Conservation (phyloP, 2,888 invertebrate species). For the Himalopsyche anomala region DNA sequence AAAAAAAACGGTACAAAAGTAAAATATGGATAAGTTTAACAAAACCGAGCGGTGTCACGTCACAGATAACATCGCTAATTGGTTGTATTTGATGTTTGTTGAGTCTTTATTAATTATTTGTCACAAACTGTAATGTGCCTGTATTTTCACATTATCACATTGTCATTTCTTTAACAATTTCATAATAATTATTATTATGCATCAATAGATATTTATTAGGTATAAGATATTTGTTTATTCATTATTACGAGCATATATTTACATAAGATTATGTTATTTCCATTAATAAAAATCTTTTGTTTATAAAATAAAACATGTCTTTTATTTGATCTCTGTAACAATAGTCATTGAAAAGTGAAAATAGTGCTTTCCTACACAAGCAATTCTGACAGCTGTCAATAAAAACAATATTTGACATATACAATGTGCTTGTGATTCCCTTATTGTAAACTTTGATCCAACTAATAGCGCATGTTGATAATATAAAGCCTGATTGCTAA, state of each 20-base stretch:
- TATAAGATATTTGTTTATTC: constrained; percentile 73
- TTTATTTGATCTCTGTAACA: constrained; percentile 2
- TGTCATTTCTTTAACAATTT: constrained; percentile 61
- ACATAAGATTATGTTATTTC: constrained; percentile 78
- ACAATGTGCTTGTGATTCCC: too few relatives aligned
- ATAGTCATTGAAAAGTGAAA: too few relatives aligned
- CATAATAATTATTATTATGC: constrained; percentile 67
- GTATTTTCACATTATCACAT: constrained; percentile 63
- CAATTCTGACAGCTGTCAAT: too few relatives aligned
- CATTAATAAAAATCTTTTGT: constrained; percentile 69
- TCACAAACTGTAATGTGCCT: constrained; percentile 65
- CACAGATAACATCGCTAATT: constrained; percentile 59
- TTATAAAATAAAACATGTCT: constrained; percentile 59
- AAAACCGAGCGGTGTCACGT: constrained; percentile 55
- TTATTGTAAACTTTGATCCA: too few relatives aligned
- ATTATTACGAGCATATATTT: constrained; percentile 75
- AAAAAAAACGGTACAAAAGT: constrained; percentile 54
- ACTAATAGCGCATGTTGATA: too few relatives aligned
- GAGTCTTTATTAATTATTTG: constrained; percentile 62
- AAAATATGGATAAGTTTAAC: constrained; percentile 49
- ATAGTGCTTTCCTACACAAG: too few relatives aligned
- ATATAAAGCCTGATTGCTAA: too few relatives aligned
- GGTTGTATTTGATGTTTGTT: constrained; percentile 65
- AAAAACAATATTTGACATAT: too few relatives aligned
- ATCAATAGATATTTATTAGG: constrained; percentile 69